Evolutionary conservation across 2,888 invertebrate genomes (phyloP).

Genomic region (Melanostoma scalare): DNA sequence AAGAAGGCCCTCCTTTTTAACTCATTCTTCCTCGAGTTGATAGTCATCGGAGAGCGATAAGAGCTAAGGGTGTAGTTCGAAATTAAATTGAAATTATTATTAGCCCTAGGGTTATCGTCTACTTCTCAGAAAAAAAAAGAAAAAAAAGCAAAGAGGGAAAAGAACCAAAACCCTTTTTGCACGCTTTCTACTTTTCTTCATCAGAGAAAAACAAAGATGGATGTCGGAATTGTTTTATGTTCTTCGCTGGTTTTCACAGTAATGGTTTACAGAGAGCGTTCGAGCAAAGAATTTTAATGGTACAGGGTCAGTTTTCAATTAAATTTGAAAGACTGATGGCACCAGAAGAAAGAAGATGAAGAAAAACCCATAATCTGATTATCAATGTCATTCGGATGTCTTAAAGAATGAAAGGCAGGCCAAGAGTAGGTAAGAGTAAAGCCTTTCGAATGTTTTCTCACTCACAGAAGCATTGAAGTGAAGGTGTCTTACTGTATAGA

Average conservation of each 20-base stretch:
- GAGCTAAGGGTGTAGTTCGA: constrained; percentile 59
- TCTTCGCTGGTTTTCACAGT: background rate
- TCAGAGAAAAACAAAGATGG: constrained; percentile 30
- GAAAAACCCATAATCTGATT: constrained; percentile 43
- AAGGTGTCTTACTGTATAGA: too few relatives aligned
- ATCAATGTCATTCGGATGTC: constrained; percentile 58
- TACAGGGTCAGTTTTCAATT: constrained; percentile 56
- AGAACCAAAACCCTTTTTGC: constrained; percentile 4
- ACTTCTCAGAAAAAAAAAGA: background rate
- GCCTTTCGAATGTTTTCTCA: too few relatives aligned
- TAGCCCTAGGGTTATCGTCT: constrained; percentile 57
- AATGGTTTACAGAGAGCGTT: constrained; percentile 18
- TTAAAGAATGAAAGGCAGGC: background rate
- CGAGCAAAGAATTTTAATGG: constrained; percentile 51
- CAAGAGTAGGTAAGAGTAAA: too few relatives aligned
- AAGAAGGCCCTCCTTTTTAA: constrained; percentile 27
- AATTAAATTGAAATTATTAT: constrained; percentile 72
- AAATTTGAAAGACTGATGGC: constrained; percentile 22
- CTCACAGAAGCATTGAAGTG: too few relatives aligned
- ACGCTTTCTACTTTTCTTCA: background rate
- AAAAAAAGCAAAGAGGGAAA: background rate
- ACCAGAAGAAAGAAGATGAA: background rate
- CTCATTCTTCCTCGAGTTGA: constrained; percentile 6
- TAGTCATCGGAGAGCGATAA: constrained; percentile 50
- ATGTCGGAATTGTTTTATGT: constrained; percentile 43